Conservation (phyloP, 2,113 vertebrate genomes). For the Apteryx owenii region DNA sequence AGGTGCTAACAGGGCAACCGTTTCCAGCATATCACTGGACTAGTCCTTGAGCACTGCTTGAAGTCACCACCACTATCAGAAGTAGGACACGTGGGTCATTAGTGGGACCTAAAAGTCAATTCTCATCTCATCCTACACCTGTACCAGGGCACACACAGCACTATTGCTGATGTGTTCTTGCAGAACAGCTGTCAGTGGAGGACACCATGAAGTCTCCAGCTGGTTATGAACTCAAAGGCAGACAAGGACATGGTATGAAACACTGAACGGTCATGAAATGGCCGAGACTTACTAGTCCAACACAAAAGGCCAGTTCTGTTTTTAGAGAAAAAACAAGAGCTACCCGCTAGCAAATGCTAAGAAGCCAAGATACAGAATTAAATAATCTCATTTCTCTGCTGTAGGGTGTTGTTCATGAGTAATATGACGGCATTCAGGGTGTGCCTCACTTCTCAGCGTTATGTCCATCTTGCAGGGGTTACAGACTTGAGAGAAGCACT, state of each 20-base stretch:
- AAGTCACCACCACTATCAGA: rapidly evolving
- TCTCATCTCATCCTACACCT: background rate
- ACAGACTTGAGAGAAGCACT: background rate
- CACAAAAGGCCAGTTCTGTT: background rate
- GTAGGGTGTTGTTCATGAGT: slow-evolving; percentile 49
- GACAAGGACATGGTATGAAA: background rate
- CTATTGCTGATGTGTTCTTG: background rate
- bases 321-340: background rate
- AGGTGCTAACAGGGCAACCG: background rate
- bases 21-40: too few relatives aligned
- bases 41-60: background rate
- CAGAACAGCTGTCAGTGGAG: background rate
- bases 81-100: rapidly evolving
- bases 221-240: background rate
- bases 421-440: slow-evolving; percentile 35
- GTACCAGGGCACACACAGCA: too few relatives aligned
- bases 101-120: background rate
- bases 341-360: background rate
- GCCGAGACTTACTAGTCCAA: background rate
- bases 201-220: background rate
- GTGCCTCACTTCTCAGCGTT: background rate
- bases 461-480: background rate
- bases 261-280: rapidly evolving
- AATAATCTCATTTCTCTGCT: background rate
- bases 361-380: background rate